Percentiles rank a stretch among this genome's conserved stretches.
Evolutionary conservation across 2,888 invertebrate species (phyloP).

Genomic region (Actias luna): DNA sequence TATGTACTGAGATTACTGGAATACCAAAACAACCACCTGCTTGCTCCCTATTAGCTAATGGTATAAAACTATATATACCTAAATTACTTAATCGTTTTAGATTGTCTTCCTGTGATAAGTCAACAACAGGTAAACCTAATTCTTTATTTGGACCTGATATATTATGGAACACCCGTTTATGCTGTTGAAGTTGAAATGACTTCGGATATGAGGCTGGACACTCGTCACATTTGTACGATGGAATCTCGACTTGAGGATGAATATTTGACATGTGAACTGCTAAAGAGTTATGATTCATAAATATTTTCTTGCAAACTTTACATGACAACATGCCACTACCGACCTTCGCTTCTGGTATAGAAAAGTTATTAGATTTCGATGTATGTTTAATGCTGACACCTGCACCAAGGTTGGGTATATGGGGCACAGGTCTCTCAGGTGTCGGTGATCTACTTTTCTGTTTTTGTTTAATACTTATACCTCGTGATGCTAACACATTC

Average conservation of each 20-base stretch:
- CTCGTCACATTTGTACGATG: slow-evolving; percentile 84
- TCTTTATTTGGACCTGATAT: slow-evolving; percentile 77
- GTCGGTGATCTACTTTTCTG: slow-evolving; percentile 76
- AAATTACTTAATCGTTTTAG: slow-evolving; percentile 83
- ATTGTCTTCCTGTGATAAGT: slow-evolving; percentile 85
- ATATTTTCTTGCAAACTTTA: slow-evolving; percentile 74
- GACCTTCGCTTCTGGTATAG: slow-evolving; percentile 70
- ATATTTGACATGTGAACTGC: slow-evolving; percentile 66
- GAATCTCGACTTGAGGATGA: slow-evolving; percentile 63
- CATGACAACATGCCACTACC: slow-evolving; percentile 67
- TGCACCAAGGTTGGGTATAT: slow-evolving; percentile 74
- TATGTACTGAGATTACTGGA: slow-evolving; percentile 86
- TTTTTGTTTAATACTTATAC: slow-evolving; percentile 88
- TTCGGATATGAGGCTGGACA: slow-evolving; percentile 89
- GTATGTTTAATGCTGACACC: slow-evolving; percentile 79
- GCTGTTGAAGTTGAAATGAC: slow-evolving; percentile 84
- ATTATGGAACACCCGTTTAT: slow-evolving; percentile 77
- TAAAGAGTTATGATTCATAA: slow-evolving; percentile 64
- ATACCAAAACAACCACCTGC: slow-evolving; percentile 85
- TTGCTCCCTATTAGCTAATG: slow-evolving; percentile 84
- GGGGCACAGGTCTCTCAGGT: slow-evolving; percentile 69
- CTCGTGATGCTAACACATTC: slow-evolving; percentile 88
- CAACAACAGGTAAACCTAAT: slow-evolving; percentile 87
- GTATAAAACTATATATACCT: slow-evolving; percentile 89
- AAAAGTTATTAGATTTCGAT: slow-evolving; percentile 67